Conservation (phyloP, 2,113 vertebrate genomes). For the Pteronura brasiliensis region DNA sequence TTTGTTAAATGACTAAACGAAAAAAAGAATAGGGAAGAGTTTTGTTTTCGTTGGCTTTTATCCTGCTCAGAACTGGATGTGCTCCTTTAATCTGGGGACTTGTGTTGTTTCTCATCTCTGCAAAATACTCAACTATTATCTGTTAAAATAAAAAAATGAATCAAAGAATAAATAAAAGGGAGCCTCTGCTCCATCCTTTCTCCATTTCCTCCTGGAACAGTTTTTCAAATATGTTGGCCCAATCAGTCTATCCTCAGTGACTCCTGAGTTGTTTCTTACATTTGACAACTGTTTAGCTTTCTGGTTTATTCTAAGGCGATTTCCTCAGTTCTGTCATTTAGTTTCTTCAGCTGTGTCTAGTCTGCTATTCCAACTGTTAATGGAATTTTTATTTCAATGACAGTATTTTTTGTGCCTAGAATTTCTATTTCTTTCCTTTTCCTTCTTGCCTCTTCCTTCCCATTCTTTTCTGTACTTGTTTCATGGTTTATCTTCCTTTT, state of each 20-base stretch:
- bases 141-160: not conserved
- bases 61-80: not conserved
- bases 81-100: not conserved
- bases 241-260: not conserved
- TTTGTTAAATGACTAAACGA: not conserved
- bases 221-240: not conserved
- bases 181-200: not conserved
- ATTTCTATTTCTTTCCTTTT: constrained; percentile 9
- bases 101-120: not conserved
- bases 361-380: not conserved
- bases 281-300: not conserved
- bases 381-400: constrained; percentile 26
- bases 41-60: not conserved
- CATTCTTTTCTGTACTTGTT: not conserved
- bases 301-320: not conserved
- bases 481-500: not conserved
- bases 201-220: not conserved
- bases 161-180: not conserved
- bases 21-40: not conserved
- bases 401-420: not conserved
- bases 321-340: not conserved
- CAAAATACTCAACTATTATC: not conserved
- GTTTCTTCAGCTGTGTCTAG: not conserved
- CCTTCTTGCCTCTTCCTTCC: not conserved
- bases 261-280: not conserved